Percentiles rank a stretch among this genome's conserved stretches.
phyloP scores from a whole-genome alignment of 1,140 invertebrate species.

The Zaprionus vittiger region DNA sequence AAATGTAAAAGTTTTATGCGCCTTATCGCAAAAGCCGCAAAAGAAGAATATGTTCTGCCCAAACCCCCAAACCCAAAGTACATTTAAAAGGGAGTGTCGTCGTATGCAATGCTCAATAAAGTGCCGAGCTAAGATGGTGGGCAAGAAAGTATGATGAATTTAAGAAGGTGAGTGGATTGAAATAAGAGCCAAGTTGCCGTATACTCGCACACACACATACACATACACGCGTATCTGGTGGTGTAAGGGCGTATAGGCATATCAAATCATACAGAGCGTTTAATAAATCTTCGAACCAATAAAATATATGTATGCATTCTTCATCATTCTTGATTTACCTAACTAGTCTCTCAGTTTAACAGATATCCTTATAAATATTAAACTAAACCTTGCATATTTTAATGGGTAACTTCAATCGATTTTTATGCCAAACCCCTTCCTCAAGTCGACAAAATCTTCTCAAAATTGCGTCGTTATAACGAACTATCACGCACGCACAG shows the following conservation, averaged over 20 bases:
- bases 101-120: constrained; percentile 19
- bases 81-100: constrained; percentile 32
- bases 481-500: neutral
- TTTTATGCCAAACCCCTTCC: constrained; percentile 31
- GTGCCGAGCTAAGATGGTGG: neutral
- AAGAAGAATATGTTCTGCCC: constrained; percentile 35
- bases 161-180: neutral
- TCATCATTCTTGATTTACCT: neutral
- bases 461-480: neutral
- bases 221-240: constrained; percentile 51
- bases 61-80: constrained; percentile 11
- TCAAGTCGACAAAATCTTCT: constrained; percentile 42
- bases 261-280: constrained; percentile 35
- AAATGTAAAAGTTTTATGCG: constrained; percentile 75
- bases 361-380: constrained; percentile 1
- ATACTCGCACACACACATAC: neutral
- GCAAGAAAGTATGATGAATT: neutral
- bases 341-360: neutral
- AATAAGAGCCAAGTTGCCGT: neutral
- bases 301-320: neutral
- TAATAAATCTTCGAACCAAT: neutral
- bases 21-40: constrained; percentile 45
- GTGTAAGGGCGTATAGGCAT: constrained; percentile 5
- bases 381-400: constrained; percentile 51
- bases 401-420: constrained; percentile 68